A percentile compares a stretch with the other conserved stretches of the same genome.
phyloP scores from a whole-genome alignment of 2,888 invertebrate genomes.

The Tiphia femorata region DNA sequence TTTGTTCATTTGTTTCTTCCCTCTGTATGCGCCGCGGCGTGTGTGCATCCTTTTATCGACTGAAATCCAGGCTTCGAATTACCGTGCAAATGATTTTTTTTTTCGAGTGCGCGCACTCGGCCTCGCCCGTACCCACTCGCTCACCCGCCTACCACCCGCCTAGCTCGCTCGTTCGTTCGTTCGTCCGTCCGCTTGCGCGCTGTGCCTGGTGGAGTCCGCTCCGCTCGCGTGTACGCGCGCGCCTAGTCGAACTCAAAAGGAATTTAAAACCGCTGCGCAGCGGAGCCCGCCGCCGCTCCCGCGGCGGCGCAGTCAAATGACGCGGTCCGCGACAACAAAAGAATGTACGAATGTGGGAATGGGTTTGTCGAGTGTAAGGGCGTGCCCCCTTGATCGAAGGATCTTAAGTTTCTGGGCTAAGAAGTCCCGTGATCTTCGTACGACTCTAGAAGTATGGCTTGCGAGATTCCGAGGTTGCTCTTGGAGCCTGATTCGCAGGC shows the following conservation, averaged over 20 bases:
- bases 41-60: slow-evolving; percentile 69
- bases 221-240: slow-evolving; percentile 19
- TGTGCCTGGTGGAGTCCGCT: slow-evolving; percentile 9
- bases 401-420: no score
- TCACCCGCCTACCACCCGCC: no score
- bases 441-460: no score
- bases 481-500: no score
- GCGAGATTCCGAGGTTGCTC: no score
- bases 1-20: slow-evolving; percentile 70
- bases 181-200: slow-evolving; percentile 14
- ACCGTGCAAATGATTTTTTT: slow-evolving; percentile 69
- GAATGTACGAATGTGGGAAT: background rate
- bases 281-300: slow-evolving; percentile 25
- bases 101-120: slow-evolving; percentile 44
- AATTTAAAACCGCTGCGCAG: slow-evolving; percentile 62
- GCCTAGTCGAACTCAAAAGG: slow-evolving; percentile 61
- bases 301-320: slow-evolving; percentile 34
- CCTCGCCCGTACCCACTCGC: slow-evolving; percentile 16
- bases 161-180: slow-evolving; percentile 20
- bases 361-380: no score
- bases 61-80: slow-evolving; percentile 70
- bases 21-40: slow-evolving; percentile 67
- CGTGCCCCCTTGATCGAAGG: no score
- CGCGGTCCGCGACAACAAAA: slow-evolving; percentile 27
- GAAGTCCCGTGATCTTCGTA: no score